Conservation (phyloP, 2,888 invertebrate species). For the Cylloceria caligata region DNA sequence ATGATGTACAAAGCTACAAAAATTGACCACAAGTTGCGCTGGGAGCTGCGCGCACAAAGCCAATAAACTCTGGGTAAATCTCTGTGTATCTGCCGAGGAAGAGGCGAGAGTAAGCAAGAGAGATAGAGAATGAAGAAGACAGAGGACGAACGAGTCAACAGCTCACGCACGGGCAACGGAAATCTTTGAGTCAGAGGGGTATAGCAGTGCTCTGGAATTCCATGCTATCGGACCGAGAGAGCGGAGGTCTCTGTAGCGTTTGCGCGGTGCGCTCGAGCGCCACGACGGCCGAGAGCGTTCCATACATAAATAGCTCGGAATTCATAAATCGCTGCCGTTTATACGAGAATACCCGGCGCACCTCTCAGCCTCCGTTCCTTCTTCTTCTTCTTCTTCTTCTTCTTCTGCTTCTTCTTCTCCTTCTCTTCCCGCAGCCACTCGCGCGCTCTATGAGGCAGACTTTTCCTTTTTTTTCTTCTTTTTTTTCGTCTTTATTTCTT, state of each 20-base stretch:
- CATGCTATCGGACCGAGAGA: slow-evolving; percentile 32
- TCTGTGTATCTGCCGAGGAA: neutral
- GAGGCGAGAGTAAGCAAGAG: no score
- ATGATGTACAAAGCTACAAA: no score
- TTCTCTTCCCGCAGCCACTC: slow-evolving; percentile 39
- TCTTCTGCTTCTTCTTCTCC: slow-evolving; percentile 41
- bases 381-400: slow-evolving; percentile 42
- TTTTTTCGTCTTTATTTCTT: slow-evolving; percentile 57
- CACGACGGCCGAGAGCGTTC: slow-evolving; percentile 66
- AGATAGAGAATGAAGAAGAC: no score
- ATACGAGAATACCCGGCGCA: slow-evolving; percentile 73
- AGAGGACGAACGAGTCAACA: neutral
- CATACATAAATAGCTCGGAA: slow-evolving; percentile 73
- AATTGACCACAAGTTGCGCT: no score
- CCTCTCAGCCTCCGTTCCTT: slow-evolving; percentile 56
- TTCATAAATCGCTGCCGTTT: slow-evolving; percentile 72
- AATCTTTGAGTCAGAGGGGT: slow-evolving; percentile 3
- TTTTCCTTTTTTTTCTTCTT: slow-evolving; percentile 39
- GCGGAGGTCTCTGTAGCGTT: slow-evolving; percentile 11
- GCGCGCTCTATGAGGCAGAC: slow-evolving; percentile 50
- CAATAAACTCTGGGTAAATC: slow-evolving; percentile 22
- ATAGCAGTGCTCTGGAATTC: slow-evolving; percentile 60
- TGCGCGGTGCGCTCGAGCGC: slow-evolving; percentile 36
- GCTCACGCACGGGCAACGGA: neutral
- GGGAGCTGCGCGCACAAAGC: no score